These are phyloP conservation scores for Cyprinus carpio DNA, from an alignment of 2,113 vertebrate genomes.

Conservation along the genomic window DNA sequence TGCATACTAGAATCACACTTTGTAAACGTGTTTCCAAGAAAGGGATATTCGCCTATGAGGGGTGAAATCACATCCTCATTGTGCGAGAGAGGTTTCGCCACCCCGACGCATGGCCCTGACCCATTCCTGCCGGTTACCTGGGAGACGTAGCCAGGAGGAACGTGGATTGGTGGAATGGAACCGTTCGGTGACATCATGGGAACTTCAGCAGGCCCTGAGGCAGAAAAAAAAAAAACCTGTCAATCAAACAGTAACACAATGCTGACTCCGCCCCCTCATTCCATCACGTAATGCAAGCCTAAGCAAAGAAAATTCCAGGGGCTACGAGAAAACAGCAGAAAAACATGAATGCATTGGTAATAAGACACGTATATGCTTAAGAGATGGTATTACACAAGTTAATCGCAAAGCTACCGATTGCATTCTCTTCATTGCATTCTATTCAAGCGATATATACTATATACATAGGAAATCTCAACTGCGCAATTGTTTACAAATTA, in stretches of 20 bases:
- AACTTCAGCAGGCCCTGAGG: conserved; percentile 85
- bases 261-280: conserved; percentile 15
- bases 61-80: conserved; percentile 37
- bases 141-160: conserved; percentile 89
- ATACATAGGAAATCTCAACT: not conserved
- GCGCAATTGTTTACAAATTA: not conserved
- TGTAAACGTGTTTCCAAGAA: not conserved
- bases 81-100: conserved; percentile 10
- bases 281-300: conserved; percentile 8
- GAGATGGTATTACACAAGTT: not conserved
- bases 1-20: not conserved
- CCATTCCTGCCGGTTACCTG: conserved; percentile 75
- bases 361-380: not conserved
- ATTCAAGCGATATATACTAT: not conserved
- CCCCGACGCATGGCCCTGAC: not conserved
- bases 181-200: conserved; percentile 92
- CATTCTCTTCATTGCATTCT: not conserved
- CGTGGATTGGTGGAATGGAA: conserved; percentile 89
- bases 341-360: conserved; percentile 7
- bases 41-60: conserved; percentile 19
- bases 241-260: conserved; percentile 43
- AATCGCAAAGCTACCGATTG: not conserved
- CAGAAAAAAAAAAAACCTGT: conserved; percentile 31
- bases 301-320: conserved; percentile 34
- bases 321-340: conserved; percentile 2